Conservation (phyloP, 2,797 vertebrate genomes). For the Melopsittacus undulatus region DNA sequence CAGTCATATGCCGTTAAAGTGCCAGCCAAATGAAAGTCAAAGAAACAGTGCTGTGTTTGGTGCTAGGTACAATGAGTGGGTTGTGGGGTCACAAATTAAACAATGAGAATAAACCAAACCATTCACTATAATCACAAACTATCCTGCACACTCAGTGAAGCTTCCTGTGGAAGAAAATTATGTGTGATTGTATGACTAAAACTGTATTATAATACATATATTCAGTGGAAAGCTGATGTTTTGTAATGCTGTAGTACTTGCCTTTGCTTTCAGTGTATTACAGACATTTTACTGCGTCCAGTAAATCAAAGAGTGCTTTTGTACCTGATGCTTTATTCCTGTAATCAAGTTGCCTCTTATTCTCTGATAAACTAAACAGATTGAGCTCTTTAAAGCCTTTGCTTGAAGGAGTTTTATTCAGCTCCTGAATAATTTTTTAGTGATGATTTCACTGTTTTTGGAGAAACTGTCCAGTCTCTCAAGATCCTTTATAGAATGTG, state of each 20-base stretch:
- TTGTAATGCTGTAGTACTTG: not conserved
- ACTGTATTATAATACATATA: not conserved
- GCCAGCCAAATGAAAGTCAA: not conserved
- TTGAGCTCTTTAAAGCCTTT: constrained; percentile 4
- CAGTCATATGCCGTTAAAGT: not conserved
- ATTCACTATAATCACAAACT: not conserved
- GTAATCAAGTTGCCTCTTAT: constrained; percentile 27
- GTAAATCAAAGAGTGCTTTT: constrained; percentile 24
- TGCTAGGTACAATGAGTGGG: not conserved
- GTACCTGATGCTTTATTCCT: constrained; percentile 26
- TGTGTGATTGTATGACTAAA: not conserved
- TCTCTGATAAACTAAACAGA: not conserved
- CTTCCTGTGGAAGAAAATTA: not conserved
- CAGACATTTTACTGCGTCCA: not conserved
- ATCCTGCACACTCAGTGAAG: not conserved
- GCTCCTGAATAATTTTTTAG: not conserved
- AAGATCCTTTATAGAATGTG: not conserved
- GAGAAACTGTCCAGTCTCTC: not conserved
- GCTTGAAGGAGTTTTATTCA: not conserved
- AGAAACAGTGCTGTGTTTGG: not conserved
- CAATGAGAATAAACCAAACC: not conserved
- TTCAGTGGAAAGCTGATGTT: not conserved
- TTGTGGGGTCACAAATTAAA: not conserved
- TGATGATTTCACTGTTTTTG: not conserved
- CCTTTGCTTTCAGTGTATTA: not conserved